Evolutionary conservation across 2,888 invertebrate genomes (phyloP), one percentile per base, ranked within the genome.

Genomic region (Creontiades dilutus): DNA sequence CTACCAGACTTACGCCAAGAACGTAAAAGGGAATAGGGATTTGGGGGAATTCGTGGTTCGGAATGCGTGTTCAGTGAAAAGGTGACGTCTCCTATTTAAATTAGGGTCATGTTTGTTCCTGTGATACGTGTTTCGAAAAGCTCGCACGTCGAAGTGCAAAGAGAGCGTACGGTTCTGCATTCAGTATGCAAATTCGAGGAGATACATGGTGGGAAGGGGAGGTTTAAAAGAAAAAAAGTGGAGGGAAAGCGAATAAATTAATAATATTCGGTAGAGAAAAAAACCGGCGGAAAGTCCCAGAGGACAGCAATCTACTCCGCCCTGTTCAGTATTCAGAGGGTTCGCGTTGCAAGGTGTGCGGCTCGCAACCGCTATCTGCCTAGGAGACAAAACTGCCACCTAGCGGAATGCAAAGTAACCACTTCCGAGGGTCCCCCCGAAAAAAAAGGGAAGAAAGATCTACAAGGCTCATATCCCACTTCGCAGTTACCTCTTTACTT

Each of bases 401-500:
- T 86, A 86, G 86, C 86, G 86, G 86, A 86, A 86, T 86, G 86
- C 86, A 75, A 86, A 86, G 86, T 68, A 61, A 61, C 75, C 86
- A 75, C 86, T 82, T 82, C 52, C 75, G 68, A 68, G 86, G 46
- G 47, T n/a, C n/a, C n/a, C n/a, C n/a, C n/a, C n/a, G 27, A 23
- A 48, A 82, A 82, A 37, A 37, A 37, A 37, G 37, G 37, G 37
- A 37, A 37, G 37, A 37, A 48, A 82, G 52, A 82, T 46, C 78
- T 47, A 78, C 78, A 47, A 78, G 78, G 78, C 46, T 52, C 47
- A 52, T 52, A 82, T 52, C 52, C 52, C 52, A 52, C 23, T 68
- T 52, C 48, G 16, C 75, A 47, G 75, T 47, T 68, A 68, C 86
- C 86, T 86, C 68, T 86, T 86, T 86, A 86, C 86, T 86, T 86